Conservation (phyloP, 2,113 vertebrate species). For the Myrmophylax atrothorax region DNA sequence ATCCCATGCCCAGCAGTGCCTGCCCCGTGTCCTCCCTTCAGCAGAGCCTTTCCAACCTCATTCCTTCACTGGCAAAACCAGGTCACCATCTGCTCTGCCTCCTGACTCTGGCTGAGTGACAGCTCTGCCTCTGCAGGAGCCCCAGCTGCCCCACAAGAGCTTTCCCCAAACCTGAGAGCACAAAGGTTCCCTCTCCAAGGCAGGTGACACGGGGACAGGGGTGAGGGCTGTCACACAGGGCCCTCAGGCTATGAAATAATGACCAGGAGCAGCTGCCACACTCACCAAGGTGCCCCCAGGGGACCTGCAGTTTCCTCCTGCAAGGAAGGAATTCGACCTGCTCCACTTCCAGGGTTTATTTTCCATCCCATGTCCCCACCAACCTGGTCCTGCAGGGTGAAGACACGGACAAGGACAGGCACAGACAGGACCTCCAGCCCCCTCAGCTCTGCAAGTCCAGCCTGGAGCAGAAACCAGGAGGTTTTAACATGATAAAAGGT, state of each 20-base stretch:
- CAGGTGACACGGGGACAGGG: not conserved
- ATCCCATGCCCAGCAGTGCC: not conserved
- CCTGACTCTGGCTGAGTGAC: not conserved
- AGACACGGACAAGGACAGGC: not conserved
- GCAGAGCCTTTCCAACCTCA: not conserved
- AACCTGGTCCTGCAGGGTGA: not conserved
- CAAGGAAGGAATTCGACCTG: not conserved
- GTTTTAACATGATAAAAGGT: not conserved
- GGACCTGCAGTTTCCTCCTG: not conserved
- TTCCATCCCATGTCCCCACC: not conserved
- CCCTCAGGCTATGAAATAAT: constrained; percentile 6
- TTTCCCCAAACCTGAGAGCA: not conserved
- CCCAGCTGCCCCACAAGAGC: not conserved
- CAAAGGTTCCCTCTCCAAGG: not conserved
- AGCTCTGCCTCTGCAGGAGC: not conserved
- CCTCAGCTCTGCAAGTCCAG: not conserved
- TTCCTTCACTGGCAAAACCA: constrained; percentile 14
- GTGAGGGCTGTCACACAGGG: not conserved
- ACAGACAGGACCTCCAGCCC: not conserved
- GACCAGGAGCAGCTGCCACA: not conserved
- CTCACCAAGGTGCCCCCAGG: not conserved
- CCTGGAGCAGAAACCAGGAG: not conserved
- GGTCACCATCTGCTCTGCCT: constrained; percentile 55
- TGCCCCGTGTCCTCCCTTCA: not conserved
- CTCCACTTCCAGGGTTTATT: not conserved